Base-by-base conservation (phyloP, 2,113 vertebrate genomes). In the Murina feae region DNA sequence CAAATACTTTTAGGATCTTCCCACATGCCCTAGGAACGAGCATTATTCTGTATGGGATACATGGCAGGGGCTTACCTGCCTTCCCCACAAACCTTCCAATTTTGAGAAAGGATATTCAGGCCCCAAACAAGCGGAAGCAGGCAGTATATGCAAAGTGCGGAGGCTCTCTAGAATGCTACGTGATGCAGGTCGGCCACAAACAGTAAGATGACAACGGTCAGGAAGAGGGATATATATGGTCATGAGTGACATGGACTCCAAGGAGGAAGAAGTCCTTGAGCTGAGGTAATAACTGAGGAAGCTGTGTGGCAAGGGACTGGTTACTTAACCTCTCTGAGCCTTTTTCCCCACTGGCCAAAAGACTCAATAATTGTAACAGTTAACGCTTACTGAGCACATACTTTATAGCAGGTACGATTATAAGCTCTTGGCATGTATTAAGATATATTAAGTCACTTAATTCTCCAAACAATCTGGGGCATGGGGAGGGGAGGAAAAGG, bases 21-120 rank as follows among this genome's bases (percentile, higher is more conserved):
- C 44, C 65, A 65, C 9, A 3, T 32, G 66, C 35, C 68, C 32
- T 44, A 17, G 23, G 55, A 68, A 20, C 1, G 11, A n/a, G 30
- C 49, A 32, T 7, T 4, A 47, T 20, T 69, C 51, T 2, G 1
- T 1, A 30, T 1, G 12, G 3, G 14, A 47, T 0, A 9, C 12
- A 25, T 6, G 35, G 42, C 30, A 18, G 30, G 25, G 32, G 28
- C 63, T 25, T 1, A 32, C 28, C 60, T 63, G 1, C 6, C 39
- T 39, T 39, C 49, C 53, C 12, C 32, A 16, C 11, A 42, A 21
- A 81, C 18, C 42, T 65, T 44, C 60, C n/a, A 1, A 30, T 25
- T 63, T 58, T 71, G 35, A 89, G 32, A 37, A 53, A 35, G 65
- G 13, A 20, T 58, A 63, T 51, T 10, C 11, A 74, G 2, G 35